Conservation (phyloP, 1,140 invertebrate species). For the Danaus plexippus region DNA sequence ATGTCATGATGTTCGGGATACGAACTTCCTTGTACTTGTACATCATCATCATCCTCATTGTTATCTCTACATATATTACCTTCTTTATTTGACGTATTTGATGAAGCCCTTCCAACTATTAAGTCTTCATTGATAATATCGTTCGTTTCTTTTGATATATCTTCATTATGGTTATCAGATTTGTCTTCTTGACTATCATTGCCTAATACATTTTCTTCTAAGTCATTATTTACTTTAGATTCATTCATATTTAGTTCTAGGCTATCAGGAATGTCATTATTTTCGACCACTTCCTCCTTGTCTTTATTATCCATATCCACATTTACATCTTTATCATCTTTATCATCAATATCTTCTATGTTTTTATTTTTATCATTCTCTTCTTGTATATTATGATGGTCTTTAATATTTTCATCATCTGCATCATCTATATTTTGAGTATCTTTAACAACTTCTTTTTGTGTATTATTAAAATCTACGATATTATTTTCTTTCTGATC, state of each 20-base stretch:
- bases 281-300: too few relatives aligned
- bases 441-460: conserved; percentile 9
- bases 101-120: conserved; percentile 27
- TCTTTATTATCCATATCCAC: too few relatives aligned
- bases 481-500: conserved; percentile 26
- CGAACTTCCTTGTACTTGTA: conserved; percentile 58
- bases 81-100: conserved; percentile 29
- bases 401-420: conserved; percentile 2
- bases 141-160: conserved; percentile 19
- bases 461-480: conserved; percentile 20
- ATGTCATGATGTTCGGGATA: conserved; percentile 60
- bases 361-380: conserved; percentile 17
- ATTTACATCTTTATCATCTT: not conserved
- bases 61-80: conserved; percentile 51
- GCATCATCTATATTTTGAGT: not conserved
- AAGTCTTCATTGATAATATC: conserved; percentile 15
- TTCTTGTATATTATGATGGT: conserved; percentile 3
- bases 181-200: conserved; percentile 8
- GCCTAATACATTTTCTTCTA: conserved; percentile 20
- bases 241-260: not conserved
- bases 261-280: conserved; percentile 2
- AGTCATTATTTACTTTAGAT: conserved; percentile 10
- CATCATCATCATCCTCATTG: conserved; percentile 62
- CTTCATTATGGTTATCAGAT: conserved; percentile 13
- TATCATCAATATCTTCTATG: conserved; percentile 15